Base-by-base conservation (phyloP, 2,797 vertebrate species). In the Anolis apletophallus region DNA sequence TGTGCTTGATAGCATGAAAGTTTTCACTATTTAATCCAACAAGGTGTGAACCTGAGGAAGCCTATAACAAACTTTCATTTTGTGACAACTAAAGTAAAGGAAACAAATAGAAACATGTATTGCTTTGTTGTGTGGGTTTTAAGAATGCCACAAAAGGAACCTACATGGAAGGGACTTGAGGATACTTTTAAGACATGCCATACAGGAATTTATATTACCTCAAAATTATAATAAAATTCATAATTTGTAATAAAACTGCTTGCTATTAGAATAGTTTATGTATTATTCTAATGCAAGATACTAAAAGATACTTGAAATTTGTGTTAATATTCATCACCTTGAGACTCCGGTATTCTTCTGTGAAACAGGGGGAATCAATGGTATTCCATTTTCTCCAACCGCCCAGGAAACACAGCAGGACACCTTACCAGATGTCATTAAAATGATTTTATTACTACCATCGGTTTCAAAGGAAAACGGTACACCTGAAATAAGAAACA, bases 341-440 rank as follows among this genome's bases (percentile, higher is more conserved):
- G 97, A 95, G 88, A 96, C 81, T 68, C 96, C 96, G 5, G 90
- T 89, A 21, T 90, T 96, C 32, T 97, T 97, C 84, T 98, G 98
- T 69, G 96, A 96, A 67, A 95, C 32, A 0, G 97, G 97, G 80
- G 98, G 99, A 59, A 97, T 96, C 6, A 99, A 96, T 1, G 98
- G 97, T 5, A 97, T 88, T 21, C 97, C 97, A 2, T 98, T 97
- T 34, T 98, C 97, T 86, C 98, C 97, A 14, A 96, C 50, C 1
- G 97, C 98, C 99, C 99, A 99, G 0, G 98, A 98, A 71, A 98
- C 98, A 55, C 97, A 97, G 93, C 96, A 98, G 4, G 97, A 97
- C 88, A 99, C 92, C 88, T 98, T 99, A 59, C 99, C 99, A 1
- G 99, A 99, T n/a, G 98, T 99, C 96, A 99, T 94, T 90, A 99